Evolutionary conservation across 2,797 vertebrate species (phyloP).

Genomic region (Tapera naevia): DNA sequence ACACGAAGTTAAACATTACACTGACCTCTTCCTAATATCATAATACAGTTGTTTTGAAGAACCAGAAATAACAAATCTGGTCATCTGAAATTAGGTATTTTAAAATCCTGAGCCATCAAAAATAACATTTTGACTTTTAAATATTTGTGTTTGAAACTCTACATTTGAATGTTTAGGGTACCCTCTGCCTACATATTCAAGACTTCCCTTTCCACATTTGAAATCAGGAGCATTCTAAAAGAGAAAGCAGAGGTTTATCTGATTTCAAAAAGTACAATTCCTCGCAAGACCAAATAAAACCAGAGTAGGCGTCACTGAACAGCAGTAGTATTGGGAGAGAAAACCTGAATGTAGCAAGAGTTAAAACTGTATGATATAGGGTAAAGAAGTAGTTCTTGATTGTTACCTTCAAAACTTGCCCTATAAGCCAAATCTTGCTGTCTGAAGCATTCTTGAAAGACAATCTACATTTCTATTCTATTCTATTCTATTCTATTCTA

Average conservation of each 20-base stretch:
- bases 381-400: background rate
- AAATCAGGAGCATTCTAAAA: background rate
- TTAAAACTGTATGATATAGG: background rate
- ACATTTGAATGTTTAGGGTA: background rate
- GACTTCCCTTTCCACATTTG: background rate
- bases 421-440: background rate
- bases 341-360: background rate
- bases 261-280: background rate
- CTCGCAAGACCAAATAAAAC: background rate
- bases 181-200: background rate
- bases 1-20: background rate
- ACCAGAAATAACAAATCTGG: background rate
- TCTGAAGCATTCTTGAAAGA: background rate
- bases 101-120: background rate
- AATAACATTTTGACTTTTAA: background rate
- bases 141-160: background rate
- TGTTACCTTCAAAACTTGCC: background rate
- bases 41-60: background rate
- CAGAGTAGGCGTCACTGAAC: background rate
- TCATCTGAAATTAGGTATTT: background rate
- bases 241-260: background rate
- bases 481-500: no score
- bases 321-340: background rate
- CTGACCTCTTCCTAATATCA: background rate
- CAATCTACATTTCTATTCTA: background rate